Conservation (phyloP, 2,797 vertebrate species). For the Galagoides demidoff region DNA sequence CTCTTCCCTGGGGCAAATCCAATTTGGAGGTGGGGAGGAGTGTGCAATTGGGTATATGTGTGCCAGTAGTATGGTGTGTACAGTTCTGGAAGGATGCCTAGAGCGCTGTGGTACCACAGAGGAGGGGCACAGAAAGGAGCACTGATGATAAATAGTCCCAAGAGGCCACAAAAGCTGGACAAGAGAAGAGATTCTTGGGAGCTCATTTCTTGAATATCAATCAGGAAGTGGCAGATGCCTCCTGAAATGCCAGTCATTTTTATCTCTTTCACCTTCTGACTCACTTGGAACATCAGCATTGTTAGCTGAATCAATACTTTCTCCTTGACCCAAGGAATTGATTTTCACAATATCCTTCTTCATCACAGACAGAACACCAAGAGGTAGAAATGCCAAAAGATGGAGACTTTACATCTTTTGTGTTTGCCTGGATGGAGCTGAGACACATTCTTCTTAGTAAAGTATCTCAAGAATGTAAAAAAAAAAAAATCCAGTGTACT, state of each 20-base stretch:
- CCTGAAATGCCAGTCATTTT: slow-evolving; percentile 69
- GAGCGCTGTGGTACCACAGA: not conserved
- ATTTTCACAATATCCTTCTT: slow-evolving; percentile 82
- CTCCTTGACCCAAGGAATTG: slow-evolving; percentile 77
- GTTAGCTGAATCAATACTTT: slow-evolving; percentile 81
- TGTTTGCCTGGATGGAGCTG: too few species aligned
- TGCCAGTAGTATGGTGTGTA: not conserved
- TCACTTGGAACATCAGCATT: slow-evolving; percentile 75
- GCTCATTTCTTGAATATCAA: slow-evolving; percentile 61
- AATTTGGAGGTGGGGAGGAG: not conserved
- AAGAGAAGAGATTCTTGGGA: slow-evolving; percentile 53
- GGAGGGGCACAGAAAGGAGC: not conserved
- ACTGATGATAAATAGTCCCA: slow-evolving; percentile 6
- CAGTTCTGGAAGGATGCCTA: not conserved
- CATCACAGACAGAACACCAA: slow-evolving; percentile 77
- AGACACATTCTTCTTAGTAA: too few species aligned
- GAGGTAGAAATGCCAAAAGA: slow-evolving; percentile 47
- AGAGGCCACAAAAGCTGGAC: slow-evolving; percentile 12
- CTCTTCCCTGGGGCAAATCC: slow-evolving; percentile 18
- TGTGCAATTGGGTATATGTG: too few species aligned
- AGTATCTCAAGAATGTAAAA: too few species aligned
- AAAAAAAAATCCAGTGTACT: too few species aligned
- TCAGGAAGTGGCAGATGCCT: slow-evolving; percentile 61
- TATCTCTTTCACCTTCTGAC: slow-evolving; percentile 74
- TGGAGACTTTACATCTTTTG: too few species aligned